These are phyloP conservation scores for Sorex fumeus DNA, from an alignment of 2,113 vertebrate species.

Conservation along the genomic window DNA sequence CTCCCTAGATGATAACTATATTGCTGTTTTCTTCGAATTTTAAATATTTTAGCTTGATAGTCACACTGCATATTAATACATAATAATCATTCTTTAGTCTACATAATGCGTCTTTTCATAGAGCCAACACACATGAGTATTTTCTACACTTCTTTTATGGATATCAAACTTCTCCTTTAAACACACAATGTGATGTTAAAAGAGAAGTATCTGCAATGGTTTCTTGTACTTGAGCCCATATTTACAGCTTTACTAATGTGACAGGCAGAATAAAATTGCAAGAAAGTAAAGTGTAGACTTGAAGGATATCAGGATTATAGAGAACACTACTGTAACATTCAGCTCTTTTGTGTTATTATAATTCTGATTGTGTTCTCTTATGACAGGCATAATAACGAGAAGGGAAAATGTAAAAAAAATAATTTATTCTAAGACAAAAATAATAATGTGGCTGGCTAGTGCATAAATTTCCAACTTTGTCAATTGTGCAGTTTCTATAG, in stretches of 20 bases:
- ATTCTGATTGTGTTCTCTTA: conserved; percentile 49
- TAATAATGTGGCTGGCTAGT: conserved; percentile 81
- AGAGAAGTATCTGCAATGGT: neutral
- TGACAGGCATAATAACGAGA: conserved; percentile 81
- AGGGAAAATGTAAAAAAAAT: conserved; percentile 81
- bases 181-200: neutral
- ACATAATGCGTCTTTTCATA: neutral
- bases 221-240: neutral
- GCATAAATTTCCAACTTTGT: conserved; percentile 75
- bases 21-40: neutral
- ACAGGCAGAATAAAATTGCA: neutral
- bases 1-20: neutral
- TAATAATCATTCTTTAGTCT: neutral
- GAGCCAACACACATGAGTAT: neutral
- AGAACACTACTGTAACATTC: neutral
- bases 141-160: neutral
- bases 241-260: neutral
- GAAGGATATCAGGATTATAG: neutral
- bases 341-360: neutral
- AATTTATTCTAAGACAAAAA: conserved; percentile 85
- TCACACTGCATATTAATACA: neutral
- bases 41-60: neutral
- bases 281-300: neutral
- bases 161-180: neutral
- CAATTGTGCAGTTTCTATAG: conserved; percentile 70